These are phyloP conservation scores for Corythaeola cristata DNA, from an alignment of 2,113 vertebrate genomes.

Conservation along the genomic window DNA sequence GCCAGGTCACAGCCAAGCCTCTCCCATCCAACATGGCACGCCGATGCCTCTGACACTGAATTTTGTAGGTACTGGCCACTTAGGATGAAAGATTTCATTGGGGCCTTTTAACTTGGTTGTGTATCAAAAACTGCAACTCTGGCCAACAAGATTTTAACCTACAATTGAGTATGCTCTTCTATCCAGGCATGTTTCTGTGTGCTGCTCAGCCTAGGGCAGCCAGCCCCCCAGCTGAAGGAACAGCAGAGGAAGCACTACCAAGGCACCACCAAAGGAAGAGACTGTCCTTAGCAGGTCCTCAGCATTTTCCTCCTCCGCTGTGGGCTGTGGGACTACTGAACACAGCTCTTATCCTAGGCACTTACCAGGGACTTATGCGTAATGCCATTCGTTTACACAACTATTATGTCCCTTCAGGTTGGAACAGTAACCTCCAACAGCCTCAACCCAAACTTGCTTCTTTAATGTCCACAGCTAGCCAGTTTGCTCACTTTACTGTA, in stretches of 20 bases:
- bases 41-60: not conserved
- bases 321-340: not conserved
- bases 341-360: not conserved
- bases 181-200: not conserved
- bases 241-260: not conserved
- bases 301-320: not conserved
- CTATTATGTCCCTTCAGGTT: not conserved
- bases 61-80: fast-evolving
- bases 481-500: fast-evolving
- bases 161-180: fast-evolving
- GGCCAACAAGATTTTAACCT: not conserved
- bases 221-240: not conserved
- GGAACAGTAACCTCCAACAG: not conserved
- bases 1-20: fast-evolving
- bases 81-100: not conserved
- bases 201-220: not conserved
- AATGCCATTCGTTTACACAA: not conserved
- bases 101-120: not conserved
- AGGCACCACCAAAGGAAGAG: not conserved
- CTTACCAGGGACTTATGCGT: not conserved
- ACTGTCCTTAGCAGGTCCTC: not conserved
- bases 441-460: fast-evolving
- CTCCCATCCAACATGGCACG: fast-evolving
- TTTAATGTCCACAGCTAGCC: not conserved
- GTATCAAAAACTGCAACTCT: not conserved